phyloP scores from a whole-genome alignment of 2,797 vertebrate species.

The Chloroceryle inda region DNA sequence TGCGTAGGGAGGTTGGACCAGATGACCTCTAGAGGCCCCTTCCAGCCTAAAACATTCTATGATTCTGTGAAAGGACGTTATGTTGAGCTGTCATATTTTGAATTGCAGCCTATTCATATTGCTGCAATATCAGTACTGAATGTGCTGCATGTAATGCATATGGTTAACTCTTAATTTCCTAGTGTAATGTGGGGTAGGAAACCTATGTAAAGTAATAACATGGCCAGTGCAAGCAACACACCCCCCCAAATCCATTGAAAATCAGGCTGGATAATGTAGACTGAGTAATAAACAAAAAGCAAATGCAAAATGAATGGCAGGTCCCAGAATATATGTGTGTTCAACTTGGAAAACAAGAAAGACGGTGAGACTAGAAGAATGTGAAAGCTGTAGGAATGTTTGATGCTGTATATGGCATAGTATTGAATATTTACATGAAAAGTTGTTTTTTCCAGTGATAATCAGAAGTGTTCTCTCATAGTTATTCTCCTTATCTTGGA shows the following conservation, averaged over 20 bases:
- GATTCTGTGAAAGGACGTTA: background rate
- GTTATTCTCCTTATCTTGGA: background rate
- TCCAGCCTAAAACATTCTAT: too few relatives aligned
- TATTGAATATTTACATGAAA: background rate
- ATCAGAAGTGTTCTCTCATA: background rate
- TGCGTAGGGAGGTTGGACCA: too few relatives aligned
- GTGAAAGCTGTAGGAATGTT: background rate
- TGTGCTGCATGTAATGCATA: background rate
- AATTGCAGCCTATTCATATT: background rate
- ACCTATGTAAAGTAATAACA: background rate
- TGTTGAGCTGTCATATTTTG: slow-evolving; percentile 16
- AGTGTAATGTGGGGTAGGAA: background rate
- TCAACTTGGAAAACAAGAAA: background rate
- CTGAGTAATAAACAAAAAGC: background rate
- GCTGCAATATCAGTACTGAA: background rate
- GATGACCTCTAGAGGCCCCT: too few relatives aligned
- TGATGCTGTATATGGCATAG: background rate
- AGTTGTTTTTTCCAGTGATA: background rate
- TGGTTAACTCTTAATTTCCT: background rate
- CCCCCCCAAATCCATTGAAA: accelerated
- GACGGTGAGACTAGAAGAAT: background rate
- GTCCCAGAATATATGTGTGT: background rate
- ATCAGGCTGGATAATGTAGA: background rate
- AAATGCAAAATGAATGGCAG: background rate
- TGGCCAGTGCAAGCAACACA: background rate